Evolutionary conservation across 1,140 invertebrate genomes (phyloP).

Genomic region (Caligus rogercresseyi): DNA sequence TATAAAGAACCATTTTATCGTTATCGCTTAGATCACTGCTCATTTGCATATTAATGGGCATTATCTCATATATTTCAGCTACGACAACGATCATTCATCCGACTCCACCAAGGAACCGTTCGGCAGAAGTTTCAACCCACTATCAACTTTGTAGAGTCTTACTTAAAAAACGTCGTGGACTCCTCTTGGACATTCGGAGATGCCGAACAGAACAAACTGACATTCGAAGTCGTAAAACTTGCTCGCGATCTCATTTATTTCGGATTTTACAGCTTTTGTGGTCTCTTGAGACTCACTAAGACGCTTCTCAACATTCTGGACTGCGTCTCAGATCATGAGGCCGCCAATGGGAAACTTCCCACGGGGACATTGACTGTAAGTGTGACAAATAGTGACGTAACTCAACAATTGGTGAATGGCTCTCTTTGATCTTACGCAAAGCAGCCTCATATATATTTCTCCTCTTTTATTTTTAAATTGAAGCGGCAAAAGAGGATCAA

Average conservation of each 20-base stretch:
- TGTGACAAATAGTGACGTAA: no score
- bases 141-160: slow-evolving; percentile 87
- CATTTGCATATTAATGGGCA: no score
- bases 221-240: slow-evolving; percentile 88
- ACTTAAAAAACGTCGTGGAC: slow-evolving; percentile 78
- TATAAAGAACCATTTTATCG: no score
- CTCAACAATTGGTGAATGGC: no score
- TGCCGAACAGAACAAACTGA: slow-evolving; percentile 87
- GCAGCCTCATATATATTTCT: no score
- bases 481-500: not conserved
- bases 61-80: no score
- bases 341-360: slow-evolving; percentile 38
- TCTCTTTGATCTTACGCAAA: no score
- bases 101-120: slow-evolving; percentile 49
- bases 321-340: slow-evolving; percentile 27
- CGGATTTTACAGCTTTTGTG: slow-evolving; percentile 94
- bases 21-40: no score
- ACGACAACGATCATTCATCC: slow-evolving; percentile 12
- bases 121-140: slow-evolving; percentile 69
- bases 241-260: slow-evolving; percentile 96
- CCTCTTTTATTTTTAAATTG: not conserved
- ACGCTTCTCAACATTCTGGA: slow-evolving; percentile 81
- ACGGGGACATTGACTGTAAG: slow-evolving; percentile 65
- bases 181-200: slow-evolving; percentile 80
- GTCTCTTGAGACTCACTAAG: slow-evolving; percentile 79